Evolutionary conservation across 2,888 invertebrate genomes (phyloP).

Genomic region (Esperia sulphurella): DNA sequence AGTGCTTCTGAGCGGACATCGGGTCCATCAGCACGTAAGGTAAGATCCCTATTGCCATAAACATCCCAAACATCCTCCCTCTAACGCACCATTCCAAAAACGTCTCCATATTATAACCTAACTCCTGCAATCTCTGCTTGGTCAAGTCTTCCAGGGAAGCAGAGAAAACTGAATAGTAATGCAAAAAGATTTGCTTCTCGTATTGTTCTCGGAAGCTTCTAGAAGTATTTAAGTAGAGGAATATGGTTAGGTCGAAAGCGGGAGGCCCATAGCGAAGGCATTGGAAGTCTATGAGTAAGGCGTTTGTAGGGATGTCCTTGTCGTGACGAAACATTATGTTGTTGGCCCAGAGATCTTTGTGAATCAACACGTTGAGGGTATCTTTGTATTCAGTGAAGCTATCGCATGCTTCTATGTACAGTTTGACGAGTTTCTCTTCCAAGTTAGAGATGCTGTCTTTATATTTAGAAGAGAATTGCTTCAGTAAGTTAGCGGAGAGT

Average conservation of each 20-base stretch:
- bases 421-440: slow-evolving; percentile 29
- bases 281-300: slow-evolving; percentile 58
- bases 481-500: slow-evolving; percentile 40
- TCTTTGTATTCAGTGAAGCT: slow-evolving; percentile 33
- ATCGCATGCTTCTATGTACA: slow-evolving; percentile 41
- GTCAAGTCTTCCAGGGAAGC: slow-evolving; percentile 31
- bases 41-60: slow-evolving; percentile 22
- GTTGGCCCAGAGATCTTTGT: slow-evolving; percentile 63
- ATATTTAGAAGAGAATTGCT: slow-evolving; percentile 40
- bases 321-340: slow-evolving; percentile 60
- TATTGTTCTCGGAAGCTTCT: slow-evolving; percentile 38
- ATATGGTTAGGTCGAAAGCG: slow-evolving; percentile 50
- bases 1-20: slow-evolving; percentile 20
- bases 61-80: slow-evolving; percentile 30
- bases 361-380: slow-evolving; percentile 52
- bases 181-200: slow-evolving; percentile 34
- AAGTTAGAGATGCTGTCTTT: slow-evolving; percentile 24
- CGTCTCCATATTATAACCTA: slow-evolving; percentile 32
- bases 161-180: slow-evolving; percentile 44
- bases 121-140: slow-evolving; percentile 26
- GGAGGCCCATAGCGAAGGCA: slow-evolving; percentile 57
- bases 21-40: slow-evolving; percentile 38
- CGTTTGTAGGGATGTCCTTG: slow-evolving; percentile 34
- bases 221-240: slow-evolving; percentile 48
- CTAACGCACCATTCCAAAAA: slow-evolving; percentile 34